A percentile compares a stretch with the other conserved stretches of the same genome.
phyloP scores from a whole-genome alignment of 2,113 vertebrate genomes.

The Elaphurus davidianus region DNA sequence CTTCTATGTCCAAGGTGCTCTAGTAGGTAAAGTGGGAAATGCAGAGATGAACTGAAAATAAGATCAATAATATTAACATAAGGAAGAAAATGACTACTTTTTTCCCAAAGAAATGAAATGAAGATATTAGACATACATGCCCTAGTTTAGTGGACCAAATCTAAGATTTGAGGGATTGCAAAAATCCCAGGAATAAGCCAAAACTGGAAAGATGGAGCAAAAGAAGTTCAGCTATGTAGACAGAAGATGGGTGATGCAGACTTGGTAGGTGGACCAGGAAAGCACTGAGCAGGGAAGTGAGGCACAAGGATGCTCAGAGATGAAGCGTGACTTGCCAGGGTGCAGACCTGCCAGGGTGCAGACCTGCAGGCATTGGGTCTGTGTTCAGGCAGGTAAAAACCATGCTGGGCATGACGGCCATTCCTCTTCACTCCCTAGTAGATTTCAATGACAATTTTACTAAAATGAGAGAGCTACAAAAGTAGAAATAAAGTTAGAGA shows the following conservation, averaged over 20 bases:
- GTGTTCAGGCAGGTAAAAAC: background rate
- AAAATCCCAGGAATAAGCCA: background rate
- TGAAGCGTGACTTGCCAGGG: background rate
- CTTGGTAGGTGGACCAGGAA: background rate
- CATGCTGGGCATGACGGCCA: background rate
- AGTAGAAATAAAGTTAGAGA: background rate
- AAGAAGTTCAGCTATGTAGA: background rate
- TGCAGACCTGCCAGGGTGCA: background rate
- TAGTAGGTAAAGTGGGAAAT: background rate
- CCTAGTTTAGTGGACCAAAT: background rate
- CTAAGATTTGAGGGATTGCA: background rate
- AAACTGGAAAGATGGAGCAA: background rate
- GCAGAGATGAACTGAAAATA: background rate
- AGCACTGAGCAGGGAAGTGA: background rate
- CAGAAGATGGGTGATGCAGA: background rate
- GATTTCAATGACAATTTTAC: background rate
- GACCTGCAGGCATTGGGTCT: background rate
- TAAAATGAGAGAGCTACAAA: background rate
- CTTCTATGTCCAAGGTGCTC: background rate
- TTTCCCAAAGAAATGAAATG: background rate
- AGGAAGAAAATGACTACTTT: background rate
- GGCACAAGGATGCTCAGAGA: background rate
- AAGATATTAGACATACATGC: background rate
- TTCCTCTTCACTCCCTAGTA: background rate
- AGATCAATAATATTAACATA: background rate